Conservation (phyloP, 2,113 vertebrate species). For the Zosterops japonicus region DNA sequence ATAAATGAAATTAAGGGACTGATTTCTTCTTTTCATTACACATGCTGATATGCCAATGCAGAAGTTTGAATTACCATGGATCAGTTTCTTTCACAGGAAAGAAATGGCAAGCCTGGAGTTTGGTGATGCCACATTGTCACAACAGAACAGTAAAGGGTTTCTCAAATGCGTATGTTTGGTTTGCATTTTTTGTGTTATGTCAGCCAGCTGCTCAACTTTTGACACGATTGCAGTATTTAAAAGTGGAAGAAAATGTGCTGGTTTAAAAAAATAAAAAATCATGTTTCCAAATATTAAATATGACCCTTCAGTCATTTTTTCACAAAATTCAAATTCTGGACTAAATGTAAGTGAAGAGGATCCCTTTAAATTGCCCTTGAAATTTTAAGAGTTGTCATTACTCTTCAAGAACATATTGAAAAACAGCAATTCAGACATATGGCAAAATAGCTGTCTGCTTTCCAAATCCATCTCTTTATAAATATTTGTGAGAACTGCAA, state of each 20-base stretch:
- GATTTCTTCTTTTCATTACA: background rate
- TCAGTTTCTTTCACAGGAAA: background rate
- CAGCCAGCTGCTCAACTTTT: background rate
- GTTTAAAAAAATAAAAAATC: background rate
- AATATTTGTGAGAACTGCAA: slow-evolving; percentile 4
- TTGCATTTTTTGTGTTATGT: background rate
- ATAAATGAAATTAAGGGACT: background rate
- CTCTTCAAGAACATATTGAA: slow-evolving; percentile 4
- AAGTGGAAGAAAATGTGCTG: background rate
- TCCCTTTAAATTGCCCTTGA: background rate
- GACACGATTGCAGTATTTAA: background rate
- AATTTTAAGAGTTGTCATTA: background rate
- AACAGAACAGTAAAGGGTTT: background rate
- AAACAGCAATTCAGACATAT: background rate
- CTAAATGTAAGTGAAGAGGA: background rate
- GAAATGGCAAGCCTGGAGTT: background rate
- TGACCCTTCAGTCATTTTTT: background rate
- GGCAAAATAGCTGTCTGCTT: slow-evolving; percentile 18
- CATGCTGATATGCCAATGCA: background rate
- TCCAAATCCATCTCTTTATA: slow-evolving; percentile 8
- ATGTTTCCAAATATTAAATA: background rate
- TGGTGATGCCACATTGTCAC: background rate
- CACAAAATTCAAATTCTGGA: background rate
- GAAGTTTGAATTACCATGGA: background rate
- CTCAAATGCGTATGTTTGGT: background rate